These are phyloP conservation scores for Rhombomys opimus DNA, from an alignment of 2,113 vertebrate genomes.

Conservation along the genomic window DNA sequence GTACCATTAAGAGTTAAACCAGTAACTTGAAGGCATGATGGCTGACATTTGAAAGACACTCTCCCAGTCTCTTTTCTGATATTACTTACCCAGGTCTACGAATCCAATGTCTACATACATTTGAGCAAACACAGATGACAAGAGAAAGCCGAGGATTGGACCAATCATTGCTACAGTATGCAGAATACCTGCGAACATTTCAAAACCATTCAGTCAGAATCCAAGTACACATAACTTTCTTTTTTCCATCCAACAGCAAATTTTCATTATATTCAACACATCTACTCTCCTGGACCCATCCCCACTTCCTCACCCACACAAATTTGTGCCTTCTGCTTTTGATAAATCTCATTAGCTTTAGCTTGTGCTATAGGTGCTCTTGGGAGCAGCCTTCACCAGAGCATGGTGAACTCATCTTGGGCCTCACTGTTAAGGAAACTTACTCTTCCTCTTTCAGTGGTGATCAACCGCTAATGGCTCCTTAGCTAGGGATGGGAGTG, in stretches of 20 bases:
- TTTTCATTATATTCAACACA: background rate
- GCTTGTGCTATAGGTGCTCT: background rate
- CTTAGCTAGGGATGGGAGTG: background rate
- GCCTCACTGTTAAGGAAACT: background rate
- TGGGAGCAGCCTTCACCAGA: background rate
- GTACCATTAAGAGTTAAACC: background rate
- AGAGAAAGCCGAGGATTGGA: constrained; percentile 90
- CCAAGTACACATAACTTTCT: background rate
- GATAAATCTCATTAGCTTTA: background rate
- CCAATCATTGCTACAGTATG: constrained; percentile 91
- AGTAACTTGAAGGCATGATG: background rate
- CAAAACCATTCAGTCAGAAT: constrained; percentile 38
- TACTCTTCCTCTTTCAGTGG: background rate
- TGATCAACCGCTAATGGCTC: background rate
- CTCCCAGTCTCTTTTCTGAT: background rate
- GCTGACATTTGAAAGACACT: background rate
- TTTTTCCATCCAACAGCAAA: background rate
- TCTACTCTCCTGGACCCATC: background rate
- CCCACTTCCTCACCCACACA: background rate
- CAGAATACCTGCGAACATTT: constrained; percentile 89
- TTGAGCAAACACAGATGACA: constrained; percentile 91
- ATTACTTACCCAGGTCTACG: constrained; percentile 88
- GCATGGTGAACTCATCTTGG: background rate
- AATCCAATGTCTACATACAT: constrained; percentile 96
- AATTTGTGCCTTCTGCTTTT: background rate